These are phyloP conservation scores for Harpagoxenus sublaevis DNA, from an alignment of 2,888 invertebrate genomes.

Conservation along the genomic window DNA sequence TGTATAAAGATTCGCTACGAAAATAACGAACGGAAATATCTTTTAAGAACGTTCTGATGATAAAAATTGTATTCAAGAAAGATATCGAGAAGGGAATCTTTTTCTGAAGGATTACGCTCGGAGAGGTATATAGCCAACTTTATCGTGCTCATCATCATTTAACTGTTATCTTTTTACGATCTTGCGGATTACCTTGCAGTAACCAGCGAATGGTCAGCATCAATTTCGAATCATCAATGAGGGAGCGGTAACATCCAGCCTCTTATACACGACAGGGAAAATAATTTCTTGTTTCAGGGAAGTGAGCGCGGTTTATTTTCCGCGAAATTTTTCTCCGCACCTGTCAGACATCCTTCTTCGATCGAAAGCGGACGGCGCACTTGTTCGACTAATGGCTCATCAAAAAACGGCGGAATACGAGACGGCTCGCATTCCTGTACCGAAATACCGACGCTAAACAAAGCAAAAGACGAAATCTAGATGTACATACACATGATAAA, in stretches of 20 bases:
- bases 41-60: background rate
- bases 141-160: background rate
- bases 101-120: background rate
- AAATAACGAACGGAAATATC: background rate
- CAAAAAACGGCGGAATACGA: slow-evolving; percentile 15
- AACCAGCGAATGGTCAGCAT: slow-evolving; percentile 29
- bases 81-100: background rate
- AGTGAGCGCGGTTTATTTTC: slow-evolving; percentile 44
- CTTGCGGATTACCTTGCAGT: background rate
- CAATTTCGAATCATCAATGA: slow-evolving; percentile 36
- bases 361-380: slow-evolving; percentile 41
- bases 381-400: slow-evolving; percentile 43
- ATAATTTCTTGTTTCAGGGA: slow-evolving; percentile 57
- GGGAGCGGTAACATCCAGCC: slow-evolving; percentile 42
- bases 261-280: slow-evolving; percentile 29
- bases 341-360: slow-evolving; percentile 40
- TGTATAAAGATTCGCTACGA: background rate
- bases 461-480: slow-evolving; percentile 12
- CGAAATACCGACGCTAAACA: slow-evolving; percentile 5
- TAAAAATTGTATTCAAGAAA: background rate
- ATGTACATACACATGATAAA: slow-evolving; percentile 26
- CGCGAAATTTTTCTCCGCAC: slow-evolving; percentile 35
- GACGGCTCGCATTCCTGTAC: background rate
- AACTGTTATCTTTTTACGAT: background rate
- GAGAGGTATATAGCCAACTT: background rate